Base-by-base conservation (phyloP, 2,113 vertebrate species). In the Chionis minor region DNA sequence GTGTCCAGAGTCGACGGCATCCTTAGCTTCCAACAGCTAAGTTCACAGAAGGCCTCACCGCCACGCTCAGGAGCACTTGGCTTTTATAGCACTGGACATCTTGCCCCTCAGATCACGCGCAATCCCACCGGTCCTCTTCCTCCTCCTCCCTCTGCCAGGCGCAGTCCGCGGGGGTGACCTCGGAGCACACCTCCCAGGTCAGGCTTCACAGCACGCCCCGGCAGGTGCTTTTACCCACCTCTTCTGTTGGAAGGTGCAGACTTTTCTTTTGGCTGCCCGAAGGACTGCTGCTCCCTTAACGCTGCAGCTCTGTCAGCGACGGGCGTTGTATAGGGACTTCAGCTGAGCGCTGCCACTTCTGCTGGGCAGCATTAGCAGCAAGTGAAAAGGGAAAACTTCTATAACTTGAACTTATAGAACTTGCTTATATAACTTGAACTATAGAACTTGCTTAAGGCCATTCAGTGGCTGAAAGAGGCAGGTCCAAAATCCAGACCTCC, bases 231-330 rank as follows among this genome's bases (percentile, higher is more conserved):
- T 75, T 33, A 54, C 65, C 44, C 62, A 72, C 21, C 18, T 90
- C 28, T 40, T 22, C 2, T 3, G 0, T 55, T 56, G 58, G 33
- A 88, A 92, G n/a, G 30, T 47, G 12, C 38, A 55, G 58, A 45
- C 44, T 73, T 73, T 20, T 65, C 16, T 35, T 81, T 27, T 59
- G 63, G 24, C 62, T 49, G 17, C 58, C 65, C 19, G 42, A 54
- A 90, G 58, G 65, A 62, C 54, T 6, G 12, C 38, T 38, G 38
- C 15, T 84, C 73, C 55, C 71, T 67, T 66, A 80, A 27, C 2
- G 13, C 3, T 1, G 19, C 0, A 0, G 22, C 27, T 77, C 86
- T 72, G 38, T 16, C 54, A 80, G 44, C 5, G 7, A 18, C 16
- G 13, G 21, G 27, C 24, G 15, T 40, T 62, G 23, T 10, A 28